Evolutionary conservation across 2,797 vertebrate species (phyloP), one percentile per base, ranked within the genome.

Genomic region (Serranus cabrilla): DNA sequence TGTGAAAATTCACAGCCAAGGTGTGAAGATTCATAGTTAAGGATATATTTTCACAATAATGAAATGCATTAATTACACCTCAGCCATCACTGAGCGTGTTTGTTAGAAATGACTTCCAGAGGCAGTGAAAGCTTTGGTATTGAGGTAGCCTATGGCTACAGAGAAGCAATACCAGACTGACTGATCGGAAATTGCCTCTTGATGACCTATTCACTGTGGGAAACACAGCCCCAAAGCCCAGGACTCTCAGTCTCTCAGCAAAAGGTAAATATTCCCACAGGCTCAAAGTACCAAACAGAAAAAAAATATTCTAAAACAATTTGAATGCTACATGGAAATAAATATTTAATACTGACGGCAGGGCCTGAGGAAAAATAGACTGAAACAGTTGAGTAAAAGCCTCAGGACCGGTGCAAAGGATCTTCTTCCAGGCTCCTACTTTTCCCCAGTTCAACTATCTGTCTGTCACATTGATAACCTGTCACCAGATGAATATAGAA

Each of bases 401-500:
- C 63, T 83, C 58, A 49, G 64, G 80, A 70, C 77, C 18, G 79
- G 52, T 71, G 80, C 42, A 42, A 77, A 71, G 69, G 79, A 70
- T 85, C 81, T 68, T 69, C 71, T 77, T 73, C 75, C 84, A 58
- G 81, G 70, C 76, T 67, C 52, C 61, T 56, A 66, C 74, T 76
- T 91, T 74, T 39, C 72, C 58, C 76, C 82, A 81, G 85, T 89
- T 92, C 82, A 86, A 69, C 84, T 52, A 68, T 82, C 71, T 82
- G 87, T 87, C 87, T 87, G 89, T 89, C 88, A 92, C 81, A 78
- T 61, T 85, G 87, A 89, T 86, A 89, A 91, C 76, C 74, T 77
- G 87, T 85, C 87, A 88, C 49, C 71, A 75, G 71, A 83, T 71
- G 88, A 89, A 89, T 90, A 82, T 73, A 87, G 82, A 86, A 82